These are phyloP conservation scores for Andricus curvator DNA, from an alignment of 2,888 invertebrate species.

Conservation along the genomic window DNA sequence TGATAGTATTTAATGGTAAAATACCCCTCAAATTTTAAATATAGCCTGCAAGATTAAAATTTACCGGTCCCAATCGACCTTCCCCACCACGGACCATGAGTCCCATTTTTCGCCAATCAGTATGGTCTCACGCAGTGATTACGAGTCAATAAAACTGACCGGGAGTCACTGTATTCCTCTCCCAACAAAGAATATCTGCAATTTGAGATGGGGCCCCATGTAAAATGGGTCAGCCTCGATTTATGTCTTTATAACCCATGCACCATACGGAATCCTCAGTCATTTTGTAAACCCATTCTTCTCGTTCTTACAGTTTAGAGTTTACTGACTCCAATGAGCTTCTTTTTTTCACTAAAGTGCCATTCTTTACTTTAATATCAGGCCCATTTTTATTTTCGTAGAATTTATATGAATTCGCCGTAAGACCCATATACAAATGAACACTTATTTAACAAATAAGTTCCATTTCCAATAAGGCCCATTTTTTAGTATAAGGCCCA, in stretches of 20 bases:
- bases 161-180: not conserved
- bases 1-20: not conserved
- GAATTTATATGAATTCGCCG: too few species aligned
- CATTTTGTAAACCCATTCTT: not conserved
- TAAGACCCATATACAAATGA: too few species aligned
- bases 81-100: not conserved
- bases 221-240: slow-evolving; percentile 34
- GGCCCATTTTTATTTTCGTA: too few species aligned
- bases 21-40: not conserved
- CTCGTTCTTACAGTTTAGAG: too few species aligned
- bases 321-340: too few species aligned
- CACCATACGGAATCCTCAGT: slow-evolving; percentile 44
- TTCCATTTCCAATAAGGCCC: too few species aligned
- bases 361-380: too few species aligned
- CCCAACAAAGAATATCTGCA: not conserved
- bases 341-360: too few species aligned
- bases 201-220: not conserved
- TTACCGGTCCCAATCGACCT: not conserved
- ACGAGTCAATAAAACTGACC: not conserved
- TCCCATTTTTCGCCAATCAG: not conserved
- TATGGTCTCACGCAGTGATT: slow-evolving; percentile 13
- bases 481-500: too few species aligned
- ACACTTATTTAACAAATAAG: too few species aligned
- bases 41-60: not conserved
- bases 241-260: slow-evolving; percentile 49